These are phyloP conservation scores for Allolobophora icterica DNA, from an alignment of 2,888 invertebrate species.

Conservation along the genomic window DNA sequence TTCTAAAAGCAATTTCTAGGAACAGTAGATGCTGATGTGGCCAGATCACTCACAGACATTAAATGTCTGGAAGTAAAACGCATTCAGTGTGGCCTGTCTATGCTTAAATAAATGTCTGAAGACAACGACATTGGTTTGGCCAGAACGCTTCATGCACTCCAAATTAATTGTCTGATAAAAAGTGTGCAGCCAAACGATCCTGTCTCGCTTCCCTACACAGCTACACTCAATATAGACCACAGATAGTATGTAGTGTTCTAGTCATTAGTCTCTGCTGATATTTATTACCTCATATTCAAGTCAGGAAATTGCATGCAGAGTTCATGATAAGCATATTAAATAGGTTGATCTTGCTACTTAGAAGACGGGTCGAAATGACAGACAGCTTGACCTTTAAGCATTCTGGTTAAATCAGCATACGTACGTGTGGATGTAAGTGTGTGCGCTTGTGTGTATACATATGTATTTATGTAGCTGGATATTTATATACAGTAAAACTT, in stretches of 20 bases:
- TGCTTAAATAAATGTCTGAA: neutral
- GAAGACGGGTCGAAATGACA: neutral
- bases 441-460: neutral
- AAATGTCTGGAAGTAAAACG: neutral
- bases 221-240: neutral
- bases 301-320: no score
- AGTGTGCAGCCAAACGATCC: neutral
- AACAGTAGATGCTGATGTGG: neutral
- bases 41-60: neutral
- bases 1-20: neutral
- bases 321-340: no score
- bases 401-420: no score
- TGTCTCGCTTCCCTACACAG: neutral
- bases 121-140: neutral
- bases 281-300: no score
- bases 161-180: neutral
- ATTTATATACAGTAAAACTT: no score
- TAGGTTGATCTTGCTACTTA: neutral
- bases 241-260: neutral
- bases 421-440: neutral
- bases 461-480: neutral
- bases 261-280: constrained; percentile 10
- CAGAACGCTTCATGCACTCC: no score
- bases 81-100: neutral
- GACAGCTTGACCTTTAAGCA: neutral